Percentiles rank a stretch among this genome's conserved stretches.
These are phyloP conservation scores for Melospiza melodia DNA, from an alignment of 2,113 vertebrate species.

Conservation along the genomic window DNA sequence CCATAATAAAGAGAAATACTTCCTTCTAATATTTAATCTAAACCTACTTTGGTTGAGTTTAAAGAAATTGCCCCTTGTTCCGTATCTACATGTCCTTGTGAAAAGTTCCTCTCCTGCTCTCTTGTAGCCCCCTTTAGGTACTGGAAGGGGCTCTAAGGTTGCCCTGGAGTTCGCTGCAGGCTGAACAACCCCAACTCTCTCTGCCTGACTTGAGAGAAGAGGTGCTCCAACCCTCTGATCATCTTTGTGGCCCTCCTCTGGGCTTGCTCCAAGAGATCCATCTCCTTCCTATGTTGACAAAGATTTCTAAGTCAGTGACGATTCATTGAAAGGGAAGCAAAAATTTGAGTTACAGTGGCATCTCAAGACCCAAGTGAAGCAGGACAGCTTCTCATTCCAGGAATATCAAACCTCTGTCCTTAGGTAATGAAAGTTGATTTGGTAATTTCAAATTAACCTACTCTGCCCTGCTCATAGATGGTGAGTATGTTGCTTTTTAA, in stretches of 20 bases:
- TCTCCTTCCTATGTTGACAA: not conserved
- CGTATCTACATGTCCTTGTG: too few relatives aligned
- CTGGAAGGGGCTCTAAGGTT: fast-evolving
- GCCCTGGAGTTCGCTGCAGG: not conserved
- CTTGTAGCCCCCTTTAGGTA: not conserved
- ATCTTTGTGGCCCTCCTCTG: not conserved
- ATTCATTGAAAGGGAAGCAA: not conserved
- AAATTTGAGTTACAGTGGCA: not conserved
- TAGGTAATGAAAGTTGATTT: not conserved
- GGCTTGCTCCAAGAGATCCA: not conserved
- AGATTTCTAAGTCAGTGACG: not conserved
- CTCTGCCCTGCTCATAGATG: not conserved
- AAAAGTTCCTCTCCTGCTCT: not conserved
- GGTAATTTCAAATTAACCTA: not conserved
- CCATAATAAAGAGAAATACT: not conserved
- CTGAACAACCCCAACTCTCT: not conserved
- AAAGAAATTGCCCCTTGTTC: too few relatives aligned
- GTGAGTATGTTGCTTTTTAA: not conserved
- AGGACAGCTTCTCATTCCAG: not conserved
- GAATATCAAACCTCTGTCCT: not conserved
- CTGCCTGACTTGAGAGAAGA: not conserved
- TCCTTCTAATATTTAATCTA: too few relatives aligned
- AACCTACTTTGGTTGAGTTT: not conserved
- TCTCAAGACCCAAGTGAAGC: not conserved
- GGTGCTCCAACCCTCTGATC: not conserved